Percentiles rank a stretch among this genome's conserved stretches.
These are phyloP conservation scores for Parnassius glacialis DNA, from an alignment of 2,888 invertebrate species.

Conservation along the genomic window DNA sequence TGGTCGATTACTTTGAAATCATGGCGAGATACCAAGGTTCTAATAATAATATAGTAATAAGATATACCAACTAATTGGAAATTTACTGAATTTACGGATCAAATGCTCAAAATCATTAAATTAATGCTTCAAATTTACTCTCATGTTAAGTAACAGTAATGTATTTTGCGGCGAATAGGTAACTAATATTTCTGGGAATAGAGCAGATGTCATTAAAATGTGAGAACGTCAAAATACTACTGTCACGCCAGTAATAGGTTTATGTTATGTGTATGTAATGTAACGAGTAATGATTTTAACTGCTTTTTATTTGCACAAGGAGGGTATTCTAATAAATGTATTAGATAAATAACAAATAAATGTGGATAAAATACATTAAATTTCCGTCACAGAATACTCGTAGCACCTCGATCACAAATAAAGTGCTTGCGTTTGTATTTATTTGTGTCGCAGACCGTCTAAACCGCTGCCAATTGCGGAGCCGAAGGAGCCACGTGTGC, in stretches of 20 bases:
- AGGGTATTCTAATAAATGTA: too few relatives aligned
- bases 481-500: slow-evolving; percentile 10
- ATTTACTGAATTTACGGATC: too few relatives aligned
- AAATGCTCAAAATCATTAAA: not conserved
- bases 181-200: slow-evolving; percentile 3
- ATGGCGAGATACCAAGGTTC: too few relatives aligned
- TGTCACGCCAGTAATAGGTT: too few relatives aligned
- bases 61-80: too few relatives aligned
- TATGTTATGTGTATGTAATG: too few relatives aligned
- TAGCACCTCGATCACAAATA: not conserved
- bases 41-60: too few relatives aligned
- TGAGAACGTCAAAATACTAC: not conserved
- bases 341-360: too few relatives aligned
- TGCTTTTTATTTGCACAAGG: too few relatives aligned
- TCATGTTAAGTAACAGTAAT: slow-evolving; percentile 9
- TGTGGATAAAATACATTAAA: not conserved
- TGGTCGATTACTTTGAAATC: too few relatives aligned
- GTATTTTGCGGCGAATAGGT: slow-evolving; percentile 9
- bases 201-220: not conserved
- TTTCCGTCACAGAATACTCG: not conserved
- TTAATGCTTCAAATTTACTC: slow-evolving; percentile 15
- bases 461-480: slow-evolving; percentile 7
- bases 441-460: slow-evolving; percentile 3
- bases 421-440: slow-evolving; percentile 1
- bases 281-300: too few relatives aligned